These are phyloP conservation scores for Sebastes trivittatus DNA, from an alignment of 2,797 vertebrate genomes.

Conservation along the genomic window DNA sequence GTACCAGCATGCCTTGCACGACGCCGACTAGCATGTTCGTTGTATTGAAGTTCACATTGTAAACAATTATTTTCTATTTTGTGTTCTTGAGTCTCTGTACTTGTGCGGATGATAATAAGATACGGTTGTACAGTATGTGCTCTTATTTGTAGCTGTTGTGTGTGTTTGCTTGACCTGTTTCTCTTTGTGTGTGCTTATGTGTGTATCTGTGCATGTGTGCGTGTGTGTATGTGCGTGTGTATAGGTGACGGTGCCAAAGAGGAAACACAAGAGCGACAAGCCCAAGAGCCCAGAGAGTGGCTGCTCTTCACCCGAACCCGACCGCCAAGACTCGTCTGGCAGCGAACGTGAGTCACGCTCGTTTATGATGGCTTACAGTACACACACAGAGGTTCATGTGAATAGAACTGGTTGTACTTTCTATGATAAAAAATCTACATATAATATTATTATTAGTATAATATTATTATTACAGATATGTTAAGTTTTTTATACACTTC, in stretches of 20 bases:
- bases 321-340: slow-evolving; percentile 95
- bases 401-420: neutral
- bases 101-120: neutral
- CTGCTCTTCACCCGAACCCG: slow-evolving; percentile 94
- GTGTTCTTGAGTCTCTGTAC: neutral
- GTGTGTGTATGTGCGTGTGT: neutral
- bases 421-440: neutral
- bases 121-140: neutral
- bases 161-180: neutral
- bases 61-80: neutral
- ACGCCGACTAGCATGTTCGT: slow-evolving; percentile 21
- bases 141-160: neutral
- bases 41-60: neutral
- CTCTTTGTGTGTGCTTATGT: neutral
- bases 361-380: too few relatives aligned
- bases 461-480: neutral
- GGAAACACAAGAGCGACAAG: slow-evolving; percentile 91
- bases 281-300: slow-evolving; percentile 91
- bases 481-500: too few relatives aligned
- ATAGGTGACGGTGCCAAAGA: slow-evolving; percentile 94
- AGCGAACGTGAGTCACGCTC: slow-evolving; percentile 87
- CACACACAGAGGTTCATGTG: neutral
- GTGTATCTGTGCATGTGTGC: neutral
- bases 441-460: neutral
- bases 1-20: too few relatives aligned